Evolutionary conservation across 1,140 invertebrate species (phyloP).

Genomic region (Planococcus citri): DNA sequence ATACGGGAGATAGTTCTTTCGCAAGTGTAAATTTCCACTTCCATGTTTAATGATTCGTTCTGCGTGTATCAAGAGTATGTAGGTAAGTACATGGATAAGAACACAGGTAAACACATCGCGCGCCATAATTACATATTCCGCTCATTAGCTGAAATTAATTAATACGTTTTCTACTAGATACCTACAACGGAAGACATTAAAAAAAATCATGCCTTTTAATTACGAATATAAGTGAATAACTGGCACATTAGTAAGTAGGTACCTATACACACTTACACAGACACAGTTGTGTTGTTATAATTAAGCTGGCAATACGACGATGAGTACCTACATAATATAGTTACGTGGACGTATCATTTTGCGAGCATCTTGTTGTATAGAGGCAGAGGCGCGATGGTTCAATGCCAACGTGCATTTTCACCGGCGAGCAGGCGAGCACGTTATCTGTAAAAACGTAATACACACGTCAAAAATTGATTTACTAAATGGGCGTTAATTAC

Average conservation of each 20-base stretch:
- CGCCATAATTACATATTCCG: not conserved
- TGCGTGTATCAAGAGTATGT: too few species aligned
- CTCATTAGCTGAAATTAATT: not conserved
- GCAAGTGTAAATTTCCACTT: too few species aligned
- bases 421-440: not conserved
- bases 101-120: too few species aligned
- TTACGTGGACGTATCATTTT: not conserved
- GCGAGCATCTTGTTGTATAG: not conserved
- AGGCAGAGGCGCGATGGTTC: not conserved
- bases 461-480: constrained; percentile 3
- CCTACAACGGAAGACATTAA: not conserved
- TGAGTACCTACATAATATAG: not conserved
- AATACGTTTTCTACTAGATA: not conserved
- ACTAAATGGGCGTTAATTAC: constrained; percentile 6
- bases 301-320: not conserved
- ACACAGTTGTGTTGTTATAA: not conserved
- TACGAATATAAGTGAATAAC: constrained; percentile 7
- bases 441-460: too few species aligned
- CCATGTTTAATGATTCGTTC: too few species aligned
- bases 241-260: not conserved
- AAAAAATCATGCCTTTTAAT: not conserved
- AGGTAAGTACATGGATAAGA: too few species aligned
- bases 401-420: not conserved
- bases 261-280: too few species aligned
- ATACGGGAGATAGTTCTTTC: too few species aligned